Percentiles rank a stretch among this genome's conserved stretches.
Evolutionary conservation across 2,888 invertebrate species (phyloP).

Genomic region (Xylota sylvarum): DNA sequence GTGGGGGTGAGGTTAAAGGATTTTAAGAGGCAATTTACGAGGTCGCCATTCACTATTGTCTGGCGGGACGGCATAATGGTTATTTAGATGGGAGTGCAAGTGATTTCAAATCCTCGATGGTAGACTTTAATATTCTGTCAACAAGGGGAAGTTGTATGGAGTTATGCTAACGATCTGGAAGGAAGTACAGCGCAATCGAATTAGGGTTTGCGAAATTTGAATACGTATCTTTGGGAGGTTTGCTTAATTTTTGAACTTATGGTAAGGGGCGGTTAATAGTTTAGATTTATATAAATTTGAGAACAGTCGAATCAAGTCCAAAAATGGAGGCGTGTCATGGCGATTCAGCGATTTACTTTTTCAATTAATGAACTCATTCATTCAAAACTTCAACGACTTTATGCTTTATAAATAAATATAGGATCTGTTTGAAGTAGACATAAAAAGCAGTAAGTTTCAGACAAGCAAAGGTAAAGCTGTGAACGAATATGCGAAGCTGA

Average conservation of each 20-base stretch:
- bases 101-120: constrained; percentile 3
- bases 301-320: too few species aligned
- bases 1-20: constrained; percentile 8
- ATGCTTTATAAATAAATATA: too few species aligned
- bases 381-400: too few species aligned
- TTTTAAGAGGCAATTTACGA: constrained; percentile 17
- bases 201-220: neutral
- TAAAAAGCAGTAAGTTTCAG: too few species aligned
- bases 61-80: neutral
- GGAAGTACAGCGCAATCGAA: neutral
- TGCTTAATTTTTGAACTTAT: neutral
- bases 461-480: too few species aligned
- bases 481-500: too few species aligned
- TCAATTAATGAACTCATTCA: too few species aligned
- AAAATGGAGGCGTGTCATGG: too few species aligned
- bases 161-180: neutral
- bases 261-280: neutral
- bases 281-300: too few species aligned
- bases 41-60: constrained; percentile 9
- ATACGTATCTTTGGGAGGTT: neutral
- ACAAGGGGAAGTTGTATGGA: neutral
- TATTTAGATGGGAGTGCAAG: constrained; percentile 18
- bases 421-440: too few species aligned
- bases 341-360: too few species aligned
- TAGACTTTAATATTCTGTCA: neutral